Conservation (phyloP, 2,113 vertebrate species). For the Cyanistes caeruleus region DNA sequence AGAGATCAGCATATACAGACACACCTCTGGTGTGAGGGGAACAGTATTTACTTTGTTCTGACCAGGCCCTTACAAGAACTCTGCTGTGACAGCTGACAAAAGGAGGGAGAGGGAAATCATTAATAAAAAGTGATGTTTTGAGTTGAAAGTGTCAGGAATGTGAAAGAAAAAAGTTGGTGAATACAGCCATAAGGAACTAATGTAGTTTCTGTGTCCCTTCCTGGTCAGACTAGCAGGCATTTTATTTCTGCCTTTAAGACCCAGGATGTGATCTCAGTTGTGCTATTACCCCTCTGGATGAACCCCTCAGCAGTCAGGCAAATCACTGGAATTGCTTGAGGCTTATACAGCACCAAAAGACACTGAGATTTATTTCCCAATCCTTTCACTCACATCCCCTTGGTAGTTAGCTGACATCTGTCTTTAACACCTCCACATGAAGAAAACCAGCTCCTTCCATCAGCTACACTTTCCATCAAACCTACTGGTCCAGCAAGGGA, state of each 20-base stretch:
- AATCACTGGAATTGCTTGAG: not conserved
- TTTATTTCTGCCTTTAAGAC: not conserved
- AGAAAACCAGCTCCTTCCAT: not conserved
- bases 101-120: not conserved
- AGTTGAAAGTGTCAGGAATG: not conserved
- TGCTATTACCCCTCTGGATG: not conserved
- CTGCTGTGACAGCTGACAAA: not conserved
- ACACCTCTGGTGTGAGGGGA: not conserved
- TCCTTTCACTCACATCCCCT: not conserved
- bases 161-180: not conserved
- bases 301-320: not conserved
- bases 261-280: not conserved
- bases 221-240: not conserved
- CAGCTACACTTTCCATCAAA: not conserved
- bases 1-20: not conserved
- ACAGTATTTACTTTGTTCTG: constrained; percentile 33
- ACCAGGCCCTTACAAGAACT: not conserved
- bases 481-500: not conserved
- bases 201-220: not conserved
- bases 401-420: not conserved
- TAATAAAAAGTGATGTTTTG: not conserved
- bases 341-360: not conserved
- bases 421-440: not conserved
- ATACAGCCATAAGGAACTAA: not conserved
- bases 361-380: not conserved